Conservation (phyloP, 2,113 vertebrate species). For the Chunga burmeisteri region DNA sequence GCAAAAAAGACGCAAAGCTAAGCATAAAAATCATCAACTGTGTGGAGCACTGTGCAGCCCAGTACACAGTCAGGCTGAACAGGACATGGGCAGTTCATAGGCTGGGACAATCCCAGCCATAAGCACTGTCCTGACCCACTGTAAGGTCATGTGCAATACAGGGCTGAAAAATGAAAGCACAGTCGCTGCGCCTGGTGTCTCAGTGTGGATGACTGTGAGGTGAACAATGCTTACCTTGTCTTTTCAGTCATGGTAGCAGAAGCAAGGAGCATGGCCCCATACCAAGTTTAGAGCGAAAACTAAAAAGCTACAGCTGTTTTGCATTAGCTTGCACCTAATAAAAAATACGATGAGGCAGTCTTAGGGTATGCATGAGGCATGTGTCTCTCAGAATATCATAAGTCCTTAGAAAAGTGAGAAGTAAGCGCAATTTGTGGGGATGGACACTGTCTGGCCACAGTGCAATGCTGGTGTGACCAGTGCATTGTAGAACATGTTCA, state of each 20-base stretch:
- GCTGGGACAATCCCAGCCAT: not conserved
- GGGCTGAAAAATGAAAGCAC: not conserved
- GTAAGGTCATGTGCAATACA: not conserved
- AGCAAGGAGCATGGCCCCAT: not conserved
- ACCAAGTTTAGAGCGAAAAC: not conserved
- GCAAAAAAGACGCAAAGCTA: not conserved
- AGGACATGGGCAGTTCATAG: not conserved
- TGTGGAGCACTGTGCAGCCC: not conserved
- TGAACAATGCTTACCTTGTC: not conserved
- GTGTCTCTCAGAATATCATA: not conserved
- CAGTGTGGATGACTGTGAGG: not conserved
- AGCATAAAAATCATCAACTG: not conserved
- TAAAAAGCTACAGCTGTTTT: not conserved
- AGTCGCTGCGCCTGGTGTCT: accelerated
- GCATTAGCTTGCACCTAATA: not conserved
- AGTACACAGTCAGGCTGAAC: not conserved
- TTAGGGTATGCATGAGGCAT: not conserved
- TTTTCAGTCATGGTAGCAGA: not conserved
- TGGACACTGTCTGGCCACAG: not conserved
- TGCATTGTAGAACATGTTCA: not conserved
- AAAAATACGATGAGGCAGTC: not conserved
- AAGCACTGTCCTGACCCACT: not conserved
- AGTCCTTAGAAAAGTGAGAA: not conserved
- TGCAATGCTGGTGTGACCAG: not conserved
- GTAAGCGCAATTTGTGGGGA: not conserved